phyloP scores from a whole-genome alignment of 2,888 invertebrate genomes.

The Tholera decimalis region DNA sequence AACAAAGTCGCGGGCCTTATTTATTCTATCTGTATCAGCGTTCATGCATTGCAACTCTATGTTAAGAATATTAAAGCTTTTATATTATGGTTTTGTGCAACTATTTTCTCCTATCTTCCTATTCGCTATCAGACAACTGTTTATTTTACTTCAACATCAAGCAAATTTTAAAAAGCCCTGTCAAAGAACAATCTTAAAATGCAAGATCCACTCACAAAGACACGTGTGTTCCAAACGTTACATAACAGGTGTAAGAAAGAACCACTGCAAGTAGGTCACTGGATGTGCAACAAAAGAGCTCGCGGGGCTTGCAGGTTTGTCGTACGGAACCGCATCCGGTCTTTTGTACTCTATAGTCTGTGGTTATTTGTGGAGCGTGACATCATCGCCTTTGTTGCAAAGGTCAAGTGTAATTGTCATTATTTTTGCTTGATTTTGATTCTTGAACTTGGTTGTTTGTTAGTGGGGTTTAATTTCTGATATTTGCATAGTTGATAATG shows the following conservation, averaged over 20 bases:
- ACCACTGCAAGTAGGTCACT: constrained; percentile 57
- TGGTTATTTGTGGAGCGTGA: constrained; percentile 52
- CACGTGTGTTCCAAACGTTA: constrained; percentile 14
- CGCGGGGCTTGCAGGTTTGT: constrained; percentile 27
- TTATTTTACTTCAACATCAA: neutral
- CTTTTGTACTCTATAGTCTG: constrained; percentile 45
- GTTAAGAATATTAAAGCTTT: too few relatives aligned
- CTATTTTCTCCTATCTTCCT: neutral
- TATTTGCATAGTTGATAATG: neutral
- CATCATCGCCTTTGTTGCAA: constrained; percentile 48
- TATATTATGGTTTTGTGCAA: too few relatives aligned
- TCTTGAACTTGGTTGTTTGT: constrained; percentile 30
- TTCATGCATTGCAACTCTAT: too few relatives aligned
- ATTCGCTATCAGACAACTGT: neutral
- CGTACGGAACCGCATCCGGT: constrained; percentile 57
- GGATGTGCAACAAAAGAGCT: constrained; percentile 58
- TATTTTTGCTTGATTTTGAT: constrained; percentile 39
- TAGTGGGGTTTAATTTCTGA: neutral
- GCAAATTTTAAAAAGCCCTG: neutral
- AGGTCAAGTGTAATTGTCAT: constrained; percentile 59
- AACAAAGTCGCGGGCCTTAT: too few relatives aligned
- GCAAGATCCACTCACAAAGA: neutral
- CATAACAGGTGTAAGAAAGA: constrained; percentile 26
- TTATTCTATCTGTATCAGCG: too few relatives aligned
- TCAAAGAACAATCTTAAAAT: neutral